Evolutionary conservation across 2,113 vertebrate genomes (phyloP).

Genomic region (Eulacestoma nigropectus): DNA sequence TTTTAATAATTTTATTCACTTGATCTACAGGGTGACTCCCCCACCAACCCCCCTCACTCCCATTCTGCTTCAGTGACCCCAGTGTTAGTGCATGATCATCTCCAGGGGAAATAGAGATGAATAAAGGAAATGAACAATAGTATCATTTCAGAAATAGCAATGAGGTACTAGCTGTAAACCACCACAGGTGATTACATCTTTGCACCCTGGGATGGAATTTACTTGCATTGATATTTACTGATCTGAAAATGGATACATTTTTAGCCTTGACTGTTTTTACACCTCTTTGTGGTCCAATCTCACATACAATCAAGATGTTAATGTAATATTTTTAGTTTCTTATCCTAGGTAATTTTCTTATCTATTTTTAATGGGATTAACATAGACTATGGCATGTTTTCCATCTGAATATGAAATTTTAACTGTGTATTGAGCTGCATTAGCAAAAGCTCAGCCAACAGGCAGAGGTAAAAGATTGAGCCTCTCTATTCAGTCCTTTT

Average conservation of each 20-base stretch:
- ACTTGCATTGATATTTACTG: neutral
- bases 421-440: neutral
- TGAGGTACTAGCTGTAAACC: neutral
- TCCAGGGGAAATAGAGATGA: neutral
- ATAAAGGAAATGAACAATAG: constrained; percentile 3
- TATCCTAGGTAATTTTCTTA: neutral
- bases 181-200: neutral
- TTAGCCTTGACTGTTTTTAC: neutral
- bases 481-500: neutral
- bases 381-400: neutral
- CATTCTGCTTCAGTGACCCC: neutral
- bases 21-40: neutral
- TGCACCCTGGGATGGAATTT: neutral
- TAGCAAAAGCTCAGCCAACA: neutral
- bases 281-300: constrained; percentile 10
- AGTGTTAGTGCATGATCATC: neutral
- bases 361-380: neutral
- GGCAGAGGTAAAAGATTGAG: neutral
- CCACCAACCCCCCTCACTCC: neutral
- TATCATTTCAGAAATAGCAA: neutral
- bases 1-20: neutral
- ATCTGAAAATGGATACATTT: neutral
- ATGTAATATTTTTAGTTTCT: neutral
- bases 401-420: neutral
- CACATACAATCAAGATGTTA: neutral